Evolutionary conservation across 92 coral and sea anemone genomes (phyloP), one percentile per base, ranked within the genome.

Genomic region (Actinernus sp.): DNA sequence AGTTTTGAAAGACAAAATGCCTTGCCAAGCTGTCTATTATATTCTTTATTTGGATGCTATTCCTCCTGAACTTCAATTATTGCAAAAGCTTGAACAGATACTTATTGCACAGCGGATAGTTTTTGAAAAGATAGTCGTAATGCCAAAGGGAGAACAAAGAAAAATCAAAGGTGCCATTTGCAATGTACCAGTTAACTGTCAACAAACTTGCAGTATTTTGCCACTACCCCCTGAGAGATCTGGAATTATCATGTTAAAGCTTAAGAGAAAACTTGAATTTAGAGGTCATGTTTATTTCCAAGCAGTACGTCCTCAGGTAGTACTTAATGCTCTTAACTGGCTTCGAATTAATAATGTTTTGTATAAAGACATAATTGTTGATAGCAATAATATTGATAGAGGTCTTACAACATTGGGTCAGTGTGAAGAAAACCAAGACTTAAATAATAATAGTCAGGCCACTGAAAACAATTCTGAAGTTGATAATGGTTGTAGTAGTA

Each of bases 1-100:
- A 48, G 14, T 62, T 21, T 37, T 73, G 31, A 73, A 73, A 45
- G 70, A 63, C 29, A 32, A 58, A 19, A 49, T 46, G 20, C 88
- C 88, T 20, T 73, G 82, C 34, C 88, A 82, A 66, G 83, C 83
- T 25, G 71, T 74, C 10, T 21, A 41, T 9, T 73, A 81, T 33
- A 54, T 73, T 27, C 14, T 82, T 9, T 57, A 4, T 66, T 63
- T 58, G 26, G 88, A 82, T 57, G 65, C 64, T 9, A 49, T 54
- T 14, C 76, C 82, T 11, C 22, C 69, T 27, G 84, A 67, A 38
- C 77, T 76, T 25, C 25, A 72, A 1, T 11, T 41, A 22, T 51
- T 76, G 11, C 71, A 73, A 55, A 81, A 79, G 53, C 64, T 79
- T 26, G 86, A 79, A 45, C 80, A 79, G 53, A 63, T 80, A 24